Evolutionary conservation across 2,113 vertebrate species (phyloP), one percentile per base, ranked within the genome.

Genomic region (Cnemophilus loriae): DNA sequence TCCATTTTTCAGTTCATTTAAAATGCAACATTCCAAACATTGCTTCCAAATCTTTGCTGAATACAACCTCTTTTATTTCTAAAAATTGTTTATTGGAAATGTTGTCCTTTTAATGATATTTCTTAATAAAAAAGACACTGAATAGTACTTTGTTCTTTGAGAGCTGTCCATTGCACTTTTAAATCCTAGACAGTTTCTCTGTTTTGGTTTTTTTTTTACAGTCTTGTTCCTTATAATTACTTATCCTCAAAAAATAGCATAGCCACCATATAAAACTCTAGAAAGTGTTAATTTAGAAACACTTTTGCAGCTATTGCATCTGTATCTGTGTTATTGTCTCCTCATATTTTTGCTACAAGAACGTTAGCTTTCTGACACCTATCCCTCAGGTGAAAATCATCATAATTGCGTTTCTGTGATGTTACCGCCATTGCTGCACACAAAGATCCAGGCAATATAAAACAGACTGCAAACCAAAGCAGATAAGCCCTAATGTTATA

Each of bases 21-120:
- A 56, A 86, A 59, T 22, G 1, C 0, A 0, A n/a, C 4, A 16
- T 32, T 32, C 26, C 37, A 82, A 52, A 41, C 0, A 1, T 37
- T 70, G 17, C 9, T 64, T 86, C 32, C 63, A 64, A 82, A 35
- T 47, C 26, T 56, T 52, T 64, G 10, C 39, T 61, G 16, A 64
- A 14, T 42, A 42, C 9, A 42, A 28, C 6, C 1, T n/a, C 14
- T 49, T 71, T 44, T 39, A 39, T 64, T 75, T 68, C 28, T 59
- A 63, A 76, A 74, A 83, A 33, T 4, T 9, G 2, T 37, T 82
- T 30, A 7, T 63, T 0, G 0, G 20, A 79, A 63, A 59, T 49
- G 28, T 33, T 9, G 1, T 15, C 24, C 5, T 61, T 68, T 41
- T 57, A 13, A 16, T 15, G 3, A 19, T 44, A 70, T 53, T 60